Percentiles rank a stretch among this genome's conserved stretches.
These are phyloP conservation scores for Aythya fuligula DNA, from an alignment of 2,797 vertebrate species.

Conservation along the genomic window DNA sequence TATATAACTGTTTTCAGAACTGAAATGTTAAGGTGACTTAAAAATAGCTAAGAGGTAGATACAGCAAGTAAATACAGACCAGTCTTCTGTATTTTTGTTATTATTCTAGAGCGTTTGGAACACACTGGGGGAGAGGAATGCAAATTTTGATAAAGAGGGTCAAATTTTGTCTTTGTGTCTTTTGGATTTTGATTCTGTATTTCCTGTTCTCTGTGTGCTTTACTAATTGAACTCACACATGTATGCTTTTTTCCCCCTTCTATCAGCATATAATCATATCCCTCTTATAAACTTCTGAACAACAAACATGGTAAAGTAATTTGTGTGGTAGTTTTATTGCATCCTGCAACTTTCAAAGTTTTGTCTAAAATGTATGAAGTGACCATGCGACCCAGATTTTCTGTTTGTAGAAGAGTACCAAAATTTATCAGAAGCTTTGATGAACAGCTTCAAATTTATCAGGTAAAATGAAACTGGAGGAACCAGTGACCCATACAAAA, in stretches of 20 bases:
- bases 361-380: background rate
- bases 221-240: background rate
- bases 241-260: background rate
- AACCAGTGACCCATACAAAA: background rate
- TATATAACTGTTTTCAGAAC: background rate
- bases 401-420: background rate
- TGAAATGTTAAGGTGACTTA: background rate
- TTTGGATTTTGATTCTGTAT: background rate
- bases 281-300: constrained; percentile 25
- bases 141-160: background rate
- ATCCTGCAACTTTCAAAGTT: background rate
- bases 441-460: constrained; percentile 4
- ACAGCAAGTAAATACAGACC: background rate
- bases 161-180: background rate
- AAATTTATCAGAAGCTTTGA: constrained; percentile 45
- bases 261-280: background rate
- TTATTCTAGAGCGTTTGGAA: background rate
- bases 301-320: constrained; percentile 25
- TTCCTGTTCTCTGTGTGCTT: background rate
- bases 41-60: background rate
- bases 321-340: background rate
- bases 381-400: background rate
- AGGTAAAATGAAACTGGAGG: background rate
- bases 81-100: background rate
- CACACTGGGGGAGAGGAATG: background rate